These are phyloP conservation scores for Zaprionus taronus DNA, from an alignment of 1,140 invertebrate species.

Conservation along the genomic window DNA sequence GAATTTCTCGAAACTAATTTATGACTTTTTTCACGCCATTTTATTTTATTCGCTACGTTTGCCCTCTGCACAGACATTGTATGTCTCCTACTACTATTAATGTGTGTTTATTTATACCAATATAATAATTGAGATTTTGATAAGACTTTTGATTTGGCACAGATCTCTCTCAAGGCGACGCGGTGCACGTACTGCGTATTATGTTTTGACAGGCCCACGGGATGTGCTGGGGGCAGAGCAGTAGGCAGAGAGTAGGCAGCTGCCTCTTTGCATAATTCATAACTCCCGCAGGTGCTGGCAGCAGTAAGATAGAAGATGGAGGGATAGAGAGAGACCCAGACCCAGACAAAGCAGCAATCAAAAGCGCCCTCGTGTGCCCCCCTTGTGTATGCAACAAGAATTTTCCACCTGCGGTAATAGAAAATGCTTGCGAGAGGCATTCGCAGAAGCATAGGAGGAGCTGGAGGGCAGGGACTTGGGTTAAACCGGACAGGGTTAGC, in stretches of 20 bases:
- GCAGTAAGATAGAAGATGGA: slow-evolving; percentile 8
- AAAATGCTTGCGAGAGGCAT: slow-evolving; percentile 37
- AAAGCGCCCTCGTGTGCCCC: slow-evolving; percentile 62
- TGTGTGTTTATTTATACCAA: slow-evolving; percentile 7
- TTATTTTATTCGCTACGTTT: slow-evolving; percentile 56
- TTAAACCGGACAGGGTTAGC: neutral
- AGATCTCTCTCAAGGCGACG: slow-evolving; percentile 18
- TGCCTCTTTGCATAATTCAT: slow-evolving; percentile 76
- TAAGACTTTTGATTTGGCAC: slow-evolving; percentile 27
- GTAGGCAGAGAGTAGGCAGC: neutral
- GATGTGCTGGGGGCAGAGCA: neutral
- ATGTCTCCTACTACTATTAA: neutral
- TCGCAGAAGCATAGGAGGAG: neutral
- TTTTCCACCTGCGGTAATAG: slow-evolving; percentile 52
- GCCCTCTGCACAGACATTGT: slow-evolving; percentile 20
- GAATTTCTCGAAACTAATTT: slow-evolving; percentile 80
- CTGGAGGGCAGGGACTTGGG: neutral
- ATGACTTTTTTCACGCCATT: slow-evolving; percentile 61
- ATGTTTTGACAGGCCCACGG: slow-evolving; percentile 50
- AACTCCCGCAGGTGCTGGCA: slow-evolving; percentile 70
- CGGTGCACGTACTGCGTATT: slow-evolving; percentile 35
- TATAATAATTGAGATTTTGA: slow-evolving; percentile 27
- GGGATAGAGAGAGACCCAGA: neutral
- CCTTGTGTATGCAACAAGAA: slow-evolving; percentile 71
- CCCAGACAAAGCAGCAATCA: slow-evolving; percentile 54